These are phyloP conservation scores for Hylaeus volcanicus DNA, from an alignment of 1,140 invertebrate species.

Conservation along the genomic window DNA sequence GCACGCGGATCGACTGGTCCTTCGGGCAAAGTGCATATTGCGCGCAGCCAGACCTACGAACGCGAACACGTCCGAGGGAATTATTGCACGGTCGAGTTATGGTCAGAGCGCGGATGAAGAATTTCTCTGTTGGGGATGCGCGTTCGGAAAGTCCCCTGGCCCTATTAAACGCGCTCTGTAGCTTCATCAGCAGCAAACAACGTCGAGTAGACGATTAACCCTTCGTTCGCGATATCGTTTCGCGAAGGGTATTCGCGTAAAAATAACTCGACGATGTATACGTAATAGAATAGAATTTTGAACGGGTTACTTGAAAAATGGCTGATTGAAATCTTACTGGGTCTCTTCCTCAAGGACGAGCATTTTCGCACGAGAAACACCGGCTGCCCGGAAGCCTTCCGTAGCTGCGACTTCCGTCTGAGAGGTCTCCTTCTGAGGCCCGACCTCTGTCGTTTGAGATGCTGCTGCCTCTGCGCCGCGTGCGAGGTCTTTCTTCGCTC, in stretches of 20 bases:
- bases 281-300: no score
- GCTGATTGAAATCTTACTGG: constrained; percentile 69
- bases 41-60: background rate
- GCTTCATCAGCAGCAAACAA: background rate
- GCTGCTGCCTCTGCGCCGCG: constrained; percentile 39
- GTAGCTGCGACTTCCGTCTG: constrained; percentile 75
- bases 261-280: no score
- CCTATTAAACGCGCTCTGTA: background rate
- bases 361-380: constrained; percentile 77
- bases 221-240: background rate
- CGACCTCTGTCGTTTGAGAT: constrained; percentile 53
- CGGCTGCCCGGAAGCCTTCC: constrained; percentile 72
- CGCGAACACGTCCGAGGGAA: constrained; percentile 22
- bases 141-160: background rate
- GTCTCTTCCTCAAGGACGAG: constrained; percentile 76
- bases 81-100: constrained; percentile 38
- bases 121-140: constrained; percentile 15
- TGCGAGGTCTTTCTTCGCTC: constrained; percentile 45
- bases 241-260: no score
- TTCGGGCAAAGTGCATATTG: constrained; percentile 26
- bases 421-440: constrained; percentile 72
- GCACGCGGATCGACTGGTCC: constrained; percentile 38
- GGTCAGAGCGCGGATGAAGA: background rate
- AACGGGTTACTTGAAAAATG: no score
- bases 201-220: constrained; percentile 4